Evolutionary conservation across 2,797 vertebrate genomes (phyloP).

Genomic region (Chelonia mydas): DNA sequence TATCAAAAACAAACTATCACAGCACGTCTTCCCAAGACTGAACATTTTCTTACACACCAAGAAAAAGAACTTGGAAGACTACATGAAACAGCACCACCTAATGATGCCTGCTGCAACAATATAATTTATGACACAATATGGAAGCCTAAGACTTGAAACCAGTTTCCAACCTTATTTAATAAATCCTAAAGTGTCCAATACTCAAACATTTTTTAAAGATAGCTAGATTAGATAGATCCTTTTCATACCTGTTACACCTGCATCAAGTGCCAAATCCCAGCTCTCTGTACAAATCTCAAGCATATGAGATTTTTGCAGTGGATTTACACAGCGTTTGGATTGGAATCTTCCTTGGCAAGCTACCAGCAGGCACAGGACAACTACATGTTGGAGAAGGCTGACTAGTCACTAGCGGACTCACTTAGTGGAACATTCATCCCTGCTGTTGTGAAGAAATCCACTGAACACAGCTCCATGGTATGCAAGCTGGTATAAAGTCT

Average conservation of each 20-base stretch:
- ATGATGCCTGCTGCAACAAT: background rate
- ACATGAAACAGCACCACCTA: background rate
- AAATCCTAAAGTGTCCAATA: background rate
- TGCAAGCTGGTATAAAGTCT: background rate
- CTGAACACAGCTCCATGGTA: background rate
- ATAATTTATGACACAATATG: background rate
- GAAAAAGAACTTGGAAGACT: background rate
- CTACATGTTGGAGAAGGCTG: background rate
- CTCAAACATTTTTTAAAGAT: background rate
- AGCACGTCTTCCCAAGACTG: background rate
- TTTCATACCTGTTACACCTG: background rate
- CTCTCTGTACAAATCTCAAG: background rate
- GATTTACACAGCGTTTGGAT: background rate
- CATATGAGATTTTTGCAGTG: background rate
- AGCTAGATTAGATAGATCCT: background rate
- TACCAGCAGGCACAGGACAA: background rate
- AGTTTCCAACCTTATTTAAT: background rate
- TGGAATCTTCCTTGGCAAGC: background rate
- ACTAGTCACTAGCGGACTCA: background rate
- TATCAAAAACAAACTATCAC: background rate
- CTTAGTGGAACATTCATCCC: background rate
- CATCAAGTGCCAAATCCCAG: background rate
- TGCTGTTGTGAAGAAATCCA: background rate
- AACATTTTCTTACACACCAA: background rate
- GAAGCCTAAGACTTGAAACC: background rate